Conservation (phyloP, 2,113 vertebrate genomes). For the Lamprotornis superbus region DNA sequence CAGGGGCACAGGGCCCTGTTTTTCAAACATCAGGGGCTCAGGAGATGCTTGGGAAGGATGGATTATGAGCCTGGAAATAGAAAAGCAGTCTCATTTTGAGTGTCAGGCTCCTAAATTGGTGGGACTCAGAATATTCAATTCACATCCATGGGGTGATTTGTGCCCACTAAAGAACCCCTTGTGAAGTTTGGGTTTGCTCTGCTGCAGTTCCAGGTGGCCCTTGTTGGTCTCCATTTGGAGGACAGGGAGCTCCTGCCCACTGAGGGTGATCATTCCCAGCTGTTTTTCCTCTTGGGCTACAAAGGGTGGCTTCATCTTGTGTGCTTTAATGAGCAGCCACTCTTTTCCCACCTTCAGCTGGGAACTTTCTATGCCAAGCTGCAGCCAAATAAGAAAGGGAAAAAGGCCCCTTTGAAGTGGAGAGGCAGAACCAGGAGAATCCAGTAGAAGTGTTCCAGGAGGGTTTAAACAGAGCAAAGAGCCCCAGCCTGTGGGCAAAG, state of each 20-base stretch:
- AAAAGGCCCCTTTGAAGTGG: slow-evolving; percentile 33
- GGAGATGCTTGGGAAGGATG: background rate
- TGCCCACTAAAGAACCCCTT: background rate
- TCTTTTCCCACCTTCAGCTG: background rate
- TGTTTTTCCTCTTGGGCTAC: background rate
- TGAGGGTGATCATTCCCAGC: background rate
- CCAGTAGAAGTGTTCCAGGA: slow-evolving; percentile 4
- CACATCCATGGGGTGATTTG: background rate
- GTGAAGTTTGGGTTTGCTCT: background rate
- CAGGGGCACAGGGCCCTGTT: background rate
- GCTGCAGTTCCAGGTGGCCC: background rate
- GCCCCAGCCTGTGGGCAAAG: background rate
- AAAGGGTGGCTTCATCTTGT: background rate
- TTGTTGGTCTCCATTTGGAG: rapidly evolving
- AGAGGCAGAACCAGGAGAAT: background rate
- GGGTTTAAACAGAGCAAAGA: background rate
- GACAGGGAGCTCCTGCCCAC: background rate
- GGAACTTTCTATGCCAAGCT: background rate
- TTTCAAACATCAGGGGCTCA: background rate
- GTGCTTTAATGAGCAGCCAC: slow-evolving; percentile 12
- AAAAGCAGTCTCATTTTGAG: background rate
- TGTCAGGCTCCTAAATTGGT: background rate
- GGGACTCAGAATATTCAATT: background rate
- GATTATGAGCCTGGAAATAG: background rate
- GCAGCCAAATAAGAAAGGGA: background rate